Conservation (phyloP, 2,797 vertebrate genomes). For the Manis javanica region DNA sequence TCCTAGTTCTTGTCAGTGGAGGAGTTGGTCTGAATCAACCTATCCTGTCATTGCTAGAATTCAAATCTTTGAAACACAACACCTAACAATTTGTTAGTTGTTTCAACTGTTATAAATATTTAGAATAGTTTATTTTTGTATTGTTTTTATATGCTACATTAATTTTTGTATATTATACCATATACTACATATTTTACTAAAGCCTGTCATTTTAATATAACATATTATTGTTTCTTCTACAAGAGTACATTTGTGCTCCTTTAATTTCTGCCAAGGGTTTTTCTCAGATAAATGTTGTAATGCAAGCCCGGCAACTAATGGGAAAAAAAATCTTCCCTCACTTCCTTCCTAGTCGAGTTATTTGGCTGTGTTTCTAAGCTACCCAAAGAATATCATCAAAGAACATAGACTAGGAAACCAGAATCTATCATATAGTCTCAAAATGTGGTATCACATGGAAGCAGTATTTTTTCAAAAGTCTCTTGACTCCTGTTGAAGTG, state of each 20-base stretch:
- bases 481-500: background rate
- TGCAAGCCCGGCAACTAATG: background rate
- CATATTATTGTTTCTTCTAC: background rate
- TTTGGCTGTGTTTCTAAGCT: constrained; percentile 2
- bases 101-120: constrained; percentile 5
- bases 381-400: background rate
- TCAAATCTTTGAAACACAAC: background rate
- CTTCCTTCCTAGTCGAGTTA: background rate
- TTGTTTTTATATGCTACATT: background rate
- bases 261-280: background rate
- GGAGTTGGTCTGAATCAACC: background rate
- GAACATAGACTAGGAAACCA: background rate
- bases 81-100: background rate
- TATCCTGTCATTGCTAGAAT: background rate
- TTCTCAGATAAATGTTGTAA: background rate
- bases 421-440: background rate
- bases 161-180: background rate
- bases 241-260: background rate
- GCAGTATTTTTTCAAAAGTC: background rate
- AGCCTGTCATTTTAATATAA: background rate
- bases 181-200: background rate
- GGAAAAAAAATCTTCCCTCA: background rate
- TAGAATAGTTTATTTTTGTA: background rate
- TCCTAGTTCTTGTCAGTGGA: background rate
- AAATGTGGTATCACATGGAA: constrained; percentile 29